These are phyloP conservation scores for Nematolebias whitei DNA, from an alignment of 2,113 vertebrate genomes.

Conservation along the genomic window DNA sequence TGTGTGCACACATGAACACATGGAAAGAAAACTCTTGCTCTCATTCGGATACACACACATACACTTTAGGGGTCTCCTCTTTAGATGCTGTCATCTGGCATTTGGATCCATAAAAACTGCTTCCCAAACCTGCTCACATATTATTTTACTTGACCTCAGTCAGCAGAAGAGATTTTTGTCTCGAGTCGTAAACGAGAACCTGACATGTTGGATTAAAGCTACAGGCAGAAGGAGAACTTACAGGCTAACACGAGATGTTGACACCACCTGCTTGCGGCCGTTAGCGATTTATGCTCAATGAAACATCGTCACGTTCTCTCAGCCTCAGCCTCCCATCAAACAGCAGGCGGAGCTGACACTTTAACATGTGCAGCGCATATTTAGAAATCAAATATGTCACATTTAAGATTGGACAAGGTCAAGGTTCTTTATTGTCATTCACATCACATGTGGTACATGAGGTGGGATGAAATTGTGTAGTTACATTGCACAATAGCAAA, in stretches of 20 bases:
- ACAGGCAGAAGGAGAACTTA: slow-evolving; percentile 26
- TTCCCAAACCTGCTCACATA: slow-evolving; percentile 67
- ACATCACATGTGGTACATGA: too few species aligned
- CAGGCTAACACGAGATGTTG: slow-evolving; percentile 35
- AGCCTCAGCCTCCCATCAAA: slow-evolving; percentile 38
- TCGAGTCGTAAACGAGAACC: slow-evolving; percentile 55
- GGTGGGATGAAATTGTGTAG: too few species aligned
- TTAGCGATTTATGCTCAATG: slow-evolving; percentile 56
- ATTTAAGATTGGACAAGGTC: slow-evolving; percentile 15
- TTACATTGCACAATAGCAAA: too few species aligned
- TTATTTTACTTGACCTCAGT: slow-evolving; percentile 75
- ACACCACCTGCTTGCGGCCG: slow-evolving; percentile 40
- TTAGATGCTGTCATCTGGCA: slow-evolving; percentile 61
- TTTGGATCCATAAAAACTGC: slow-evolving; percentile 66
- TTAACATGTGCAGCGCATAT: slow-evolving; percentile 37
- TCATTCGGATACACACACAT: slow-evolving; percentile 20
- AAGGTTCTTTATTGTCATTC: too few species aligned
- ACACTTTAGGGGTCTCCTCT: slow-evolving; percentile 12
- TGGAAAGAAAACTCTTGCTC: slow-evolving; percentile 53
- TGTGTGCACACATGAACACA: slow-evolving; percentile 20
- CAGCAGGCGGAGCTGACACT: slow-evolving; percentile 27
- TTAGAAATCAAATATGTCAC: slow-evolving; percentile 16
- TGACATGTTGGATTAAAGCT: slow-evolving; percentile 64
- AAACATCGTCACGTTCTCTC: slow-evolving; percentile 52
- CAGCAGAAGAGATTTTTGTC: slow-evolving; percentile 38